phyloP scores from a whole-genome alignment of 2,113 vertebrate genomes.

The Sterrhoptilus dennistouni region DNA sequence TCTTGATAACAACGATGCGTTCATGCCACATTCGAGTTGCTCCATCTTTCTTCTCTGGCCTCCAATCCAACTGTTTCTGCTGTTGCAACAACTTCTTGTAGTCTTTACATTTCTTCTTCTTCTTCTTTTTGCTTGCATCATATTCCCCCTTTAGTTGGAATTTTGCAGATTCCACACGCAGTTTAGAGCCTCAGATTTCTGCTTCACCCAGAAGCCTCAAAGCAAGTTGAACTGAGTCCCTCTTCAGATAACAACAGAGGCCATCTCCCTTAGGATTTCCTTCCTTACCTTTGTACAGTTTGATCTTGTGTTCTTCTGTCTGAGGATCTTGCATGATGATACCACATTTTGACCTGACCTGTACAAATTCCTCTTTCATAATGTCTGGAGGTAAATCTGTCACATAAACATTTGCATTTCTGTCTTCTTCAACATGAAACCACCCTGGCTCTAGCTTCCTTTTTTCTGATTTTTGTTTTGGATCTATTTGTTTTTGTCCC shows the following conservation, averaged over 20 bases:
- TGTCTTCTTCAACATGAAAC: no score
- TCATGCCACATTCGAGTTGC: slow-evolving; percentile 83
- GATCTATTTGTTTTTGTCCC: slow-evolving; percentile 64
- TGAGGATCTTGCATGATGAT: slow-evolving; percentile 93
- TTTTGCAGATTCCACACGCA: no score
- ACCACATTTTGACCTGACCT: slow-evolving; percentile 93
- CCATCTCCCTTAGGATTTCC: slow-evolving; percentile 97
- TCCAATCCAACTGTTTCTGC: slow-evolving; percentile 88
- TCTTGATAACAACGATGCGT: slow-evolving; percentile 90
- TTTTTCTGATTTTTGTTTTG: slow-evolving; percentile 86
- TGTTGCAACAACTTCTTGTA: no score
- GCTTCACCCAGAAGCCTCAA: no score
- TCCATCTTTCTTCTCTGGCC: slow-evolving; percentile 86
- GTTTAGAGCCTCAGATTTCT: no score
- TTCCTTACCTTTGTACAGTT: slow-evolving; percentile 93
- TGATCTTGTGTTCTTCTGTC: slow-evolving; percentile 93
- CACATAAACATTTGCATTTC: no score
- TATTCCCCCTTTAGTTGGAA: no score
- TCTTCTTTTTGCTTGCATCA: no score
- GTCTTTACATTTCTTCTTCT: no score
- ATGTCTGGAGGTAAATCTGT: slow-evolving; percentile 92
- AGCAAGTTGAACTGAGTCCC: slow-evolving; percentile 47
- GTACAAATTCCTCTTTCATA: slow-evolving; percentile 88
- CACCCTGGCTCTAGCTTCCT: slow-evolving; percentile 86
- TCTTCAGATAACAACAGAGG: slow-evolving; percentile 95